Conservation (phyloP, 2,888 invertebrate species). For the Emmelina monodactyla region DNA sequence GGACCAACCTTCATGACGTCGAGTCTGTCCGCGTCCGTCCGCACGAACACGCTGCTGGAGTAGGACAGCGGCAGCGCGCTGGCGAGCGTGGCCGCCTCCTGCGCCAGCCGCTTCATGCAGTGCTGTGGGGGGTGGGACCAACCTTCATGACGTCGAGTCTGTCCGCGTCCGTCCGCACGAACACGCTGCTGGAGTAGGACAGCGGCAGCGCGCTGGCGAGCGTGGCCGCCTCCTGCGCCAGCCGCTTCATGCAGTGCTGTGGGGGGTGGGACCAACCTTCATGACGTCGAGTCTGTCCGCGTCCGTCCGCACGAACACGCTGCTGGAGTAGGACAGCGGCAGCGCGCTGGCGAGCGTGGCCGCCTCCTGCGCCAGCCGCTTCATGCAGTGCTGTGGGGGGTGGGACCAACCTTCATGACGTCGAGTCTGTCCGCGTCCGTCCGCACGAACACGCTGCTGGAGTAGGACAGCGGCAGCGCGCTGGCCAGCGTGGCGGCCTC, state of each 20-base stretch:
- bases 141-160: constrained; percentile 79
- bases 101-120: constrained; percentile 88
- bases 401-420: constrained; percentile 58
- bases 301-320: constrained; percentile 95
- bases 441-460: constrained; percentile 93
- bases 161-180: constrained; percentile 94
- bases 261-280: constrained; percentile 6
- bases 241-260: constrained; percentile 75
- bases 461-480: constrained; percentile 89
- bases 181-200: constrained; percentile 92
- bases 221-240: constrained; percentile 95
- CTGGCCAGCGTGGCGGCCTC: constrained; percentile 94
- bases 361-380: constrained; percentile 93
- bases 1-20: constrained; percentile 70
- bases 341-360: constrained; percentile 91
- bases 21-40: constrained; percentile 91
- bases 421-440: constrained; percentile 94
- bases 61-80: constrained; percentile 91
- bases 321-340: constrained; percentile 91
- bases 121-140: background rate
- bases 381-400: constrained; percentile 62
- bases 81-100: constrained; percentile 93
- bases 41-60: constrained; percentile 93
- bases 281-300: constrained; percentile 90
- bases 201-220: constrained; percentile 91